Base-by-base conservation (phyloP, 2,797 vertebrate species). In the Rousettus madagascariensis region DNA sequence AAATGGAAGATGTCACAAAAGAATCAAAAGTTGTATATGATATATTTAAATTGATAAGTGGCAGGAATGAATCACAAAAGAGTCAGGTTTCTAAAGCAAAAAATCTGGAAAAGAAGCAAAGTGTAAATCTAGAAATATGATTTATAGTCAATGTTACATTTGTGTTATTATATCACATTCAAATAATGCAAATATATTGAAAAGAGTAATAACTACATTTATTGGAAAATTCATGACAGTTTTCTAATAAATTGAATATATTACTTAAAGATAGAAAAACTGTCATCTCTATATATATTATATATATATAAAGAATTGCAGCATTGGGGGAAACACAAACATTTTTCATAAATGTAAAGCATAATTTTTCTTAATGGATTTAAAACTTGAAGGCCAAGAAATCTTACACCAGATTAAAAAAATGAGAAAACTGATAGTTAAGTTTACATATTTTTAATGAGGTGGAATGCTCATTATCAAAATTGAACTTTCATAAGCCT, bases 341-440 rank as follows among this genome's bases (percentile, higher is more conserved):
- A 19, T 74, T 88, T 87, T 65, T 88, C 12, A 46, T 46, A 74
- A 88, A 87, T 71, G 65, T 71, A 63, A 65, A 55, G 13, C 53
- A 30, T 84, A 78, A 63, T 86, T 53, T 91, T 79, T 66, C 79
- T 65, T 38, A 10, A 59, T 77, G 51, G 19, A 87, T 91, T 72
- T 91, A 87, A 95, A 91, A 88, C 30, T 85, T 38, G 41, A 72
- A 94, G 6, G 10, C 77, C 36, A 63, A 89, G 59, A 83, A 79
- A 12, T 36, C 6, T 28, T 30, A 41, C 66, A 53, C 30, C 38
- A 91, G 78, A 65, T 66, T 71, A 94, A 33, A 8, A 33, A 86
- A 33, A 68, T 49, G 28, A 15, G 28, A 78, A 71, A 49, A 66
- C 33, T 26, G 74, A 46, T 7, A 57, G 12, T 68, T 72, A 57